Evolutionary conservation across 1,140 invertebrate genomes (phyloP), one percentile per base, ranked within the genome.

Genomic region (Drosophila tani): DNA sequence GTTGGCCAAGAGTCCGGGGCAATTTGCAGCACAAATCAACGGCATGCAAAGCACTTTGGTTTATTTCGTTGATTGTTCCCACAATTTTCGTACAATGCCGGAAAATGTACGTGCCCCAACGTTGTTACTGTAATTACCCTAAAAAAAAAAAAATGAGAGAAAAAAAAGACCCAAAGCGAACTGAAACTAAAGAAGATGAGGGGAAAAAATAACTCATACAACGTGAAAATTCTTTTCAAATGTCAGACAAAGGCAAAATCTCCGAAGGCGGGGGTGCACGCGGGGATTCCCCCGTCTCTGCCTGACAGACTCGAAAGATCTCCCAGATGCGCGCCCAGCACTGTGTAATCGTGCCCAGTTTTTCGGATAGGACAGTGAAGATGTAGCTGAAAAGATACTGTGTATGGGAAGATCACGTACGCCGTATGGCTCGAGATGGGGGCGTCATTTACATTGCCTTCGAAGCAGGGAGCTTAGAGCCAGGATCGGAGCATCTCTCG

Each of bases 211-310:
- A 67, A 78, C 64, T 79, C 64, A 59, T 66, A 83, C 74, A 84
- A 84, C 74, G 84, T 84, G 85, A 81, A 87, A 87, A 87, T 87
- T 87, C 84, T 87, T 85, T 87, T 87, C 84, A 87, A 87, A 87
- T 88, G 84, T 63, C 83, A 83, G 56, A 73, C 62, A 70, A 66
- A 74, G 73, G 62, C 59, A 56, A 55, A 51, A 24, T 38, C n/a
- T 17, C 50, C 51, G 47, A 56, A 35, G 65, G 45, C 47, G 45
- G 38, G 46, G 17, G 53, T 38, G 27, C 15, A 27, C 12, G 35
- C 24, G 51, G 49, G 32, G 66, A 68, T 43, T 55, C 70, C 74
- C 50, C 70, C 74, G 29, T 24, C 21, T 7, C 64, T 69, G 75
- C 64, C 68, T 82, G 80, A 82, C 81, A 75, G 84, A 87, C 84